Evolutionary conservation across 2,888 invertebrate genomes (phyloP).

Genomic region (Eupeodes latifasciatus): DNA sequence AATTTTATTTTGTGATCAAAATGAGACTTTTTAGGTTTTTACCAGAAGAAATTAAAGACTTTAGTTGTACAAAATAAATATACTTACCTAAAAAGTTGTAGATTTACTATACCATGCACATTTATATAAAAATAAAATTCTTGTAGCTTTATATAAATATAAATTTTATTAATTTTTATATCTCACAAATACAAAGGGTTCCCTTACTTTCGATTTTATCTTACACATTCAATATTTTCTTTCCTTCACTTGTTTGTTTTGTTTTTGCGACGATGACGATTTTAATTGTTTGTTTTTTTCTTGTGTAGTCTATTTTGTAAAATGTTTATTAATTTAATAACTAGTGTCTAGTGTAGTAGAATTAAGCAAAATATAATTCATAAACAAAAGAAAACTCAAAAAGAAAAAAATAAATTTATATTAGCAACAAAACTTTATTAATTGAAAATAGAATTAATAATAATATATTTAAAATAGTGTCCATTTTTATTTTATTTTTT

Average conservation of each 20-base stretch:
- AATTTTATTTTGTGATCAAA: no score
- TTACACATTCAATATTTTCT: conserved; percentile 34
- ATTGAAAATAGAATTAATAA: conserved; percentile 52
- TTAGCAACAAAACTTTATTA: conserved; percentile 70
- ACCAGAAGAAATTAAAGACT: no score
- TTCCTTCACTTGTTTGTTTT: not conserved
- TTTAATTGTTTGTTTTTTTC: not conserved
- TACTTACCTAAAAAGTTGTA: no score
- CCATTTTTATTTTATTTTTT: conserved; percentile 30
- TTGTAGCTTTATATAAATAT: conserved; percentile 65
- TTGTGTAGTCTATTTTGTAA: conserved; percentile 16
- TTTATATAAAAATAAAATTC: not conserved
- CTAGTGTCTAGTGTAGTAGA: not conserved
- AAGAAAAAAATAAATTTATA: conserved; percentile 7
- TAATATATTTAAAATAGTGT: conserved; percentile 44
- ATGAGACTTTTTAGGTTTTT: no score
- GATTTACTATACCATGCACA: no score
- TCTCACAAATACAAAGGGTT: conserved; percentile 57
- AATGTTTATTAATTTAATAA: conserved; percentile 2
- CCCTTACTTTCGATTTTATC: conserved; percentile 37
- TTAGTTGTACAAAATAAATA: no score
- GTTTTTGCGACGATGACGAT: not conserved
- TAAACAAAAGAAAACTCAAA: conserved; percentile 45
- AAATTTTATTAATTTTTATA: conserved; percentile 67
- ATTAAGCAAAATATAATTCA: conserved; percentile 20